These are phyloP conservation scores for Choristoneura rosaceana DNA, from an alignment of 2,888 invertebrate species.

Conservation along the genomic window DNA sequence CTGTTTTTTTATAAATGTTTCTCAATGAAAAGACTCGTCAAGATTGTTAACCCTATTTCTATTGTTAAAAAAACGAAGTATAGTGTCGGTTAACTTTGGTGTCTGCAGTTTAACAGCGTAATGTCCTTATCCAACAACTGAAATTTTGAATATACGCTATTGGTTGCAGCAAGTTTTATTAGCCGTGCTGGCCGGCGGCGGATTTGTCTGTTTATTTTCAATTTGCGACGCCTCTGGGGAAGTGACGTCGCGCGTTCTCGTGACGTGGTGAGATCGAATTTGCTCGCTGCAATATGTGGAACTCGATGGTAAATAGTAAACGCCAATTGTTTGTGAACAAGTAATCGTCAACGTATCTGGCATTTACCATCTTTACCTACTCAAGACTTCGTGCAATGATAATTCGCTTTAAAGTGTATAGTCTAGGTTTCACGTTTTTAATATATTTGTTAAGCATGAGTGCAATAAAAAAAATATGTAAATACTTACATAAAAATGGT, in stretches of 20 bases:
- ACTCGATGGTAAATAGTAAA: neutral
- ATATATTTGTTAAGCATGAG: neutral
- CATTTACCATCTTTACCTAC: neutral
- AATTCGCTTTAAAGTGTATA: neutral
- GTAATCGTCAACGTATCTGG: neutral
- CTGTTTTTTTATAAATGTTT: too few species aligned
- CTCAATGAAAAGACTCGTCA: too few species aligned
- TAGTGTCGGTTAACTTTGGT: too few species aligned
- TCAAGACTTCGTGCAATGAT: neutral
- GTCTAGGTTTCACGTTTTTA: neutral
- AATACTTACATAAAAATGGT: neutral
- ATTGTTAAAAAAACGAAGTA: too few species aligned
- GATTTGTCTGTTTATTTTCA: constrained; percentile 7
- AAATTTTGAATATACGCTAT: neutral
- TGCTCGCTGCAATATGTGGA: neutral
- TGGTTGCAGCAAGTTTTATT: constrained; percentile 1
- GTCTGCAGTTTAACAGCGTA: constrained; percentile 5
- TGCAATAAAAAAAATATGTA: neutral
- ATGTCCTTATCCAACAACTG: neutral
- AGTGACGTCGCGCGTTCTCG: neutral
- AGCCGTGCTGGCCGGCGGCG: neutral
- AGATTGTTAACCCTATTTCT: too few species aligned
- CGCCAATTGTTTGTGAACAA: neutral
- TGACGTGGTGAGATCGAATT: neutral
- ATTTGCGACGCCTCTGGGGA: constrained; percentile 3